Conservation (phyloP, 2,888 invertebrate species). For the Drosophila ochracea region DNA sequence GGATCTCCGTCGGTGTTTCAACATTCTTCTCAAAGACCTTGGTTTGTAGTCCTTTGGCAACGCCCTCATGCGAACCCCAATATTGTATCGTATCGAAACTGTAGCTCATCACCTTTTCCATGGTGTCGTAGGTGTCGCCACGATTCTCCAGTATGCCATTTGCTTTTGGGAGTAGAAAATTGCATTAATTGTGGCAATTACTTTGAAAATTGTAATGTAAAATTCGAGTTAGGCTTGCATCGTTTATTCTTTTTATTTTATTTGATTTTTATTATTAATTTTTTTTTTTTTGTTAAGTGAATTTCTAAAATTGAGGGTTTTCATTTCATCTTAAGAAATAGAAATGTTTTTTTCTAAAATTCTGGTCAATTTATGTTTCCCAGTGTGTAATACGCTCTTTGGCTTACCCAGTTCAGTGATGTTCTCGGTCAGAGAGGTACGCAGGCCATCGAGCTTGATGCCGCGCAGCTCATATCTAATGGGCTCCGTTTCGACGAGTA, state of each 20-base stretch:
- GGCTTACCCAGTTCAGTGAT: conserved; percentile 87
- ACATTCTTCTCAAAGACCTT: conserved; percentile 82
- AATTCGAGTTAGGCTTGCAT: neutral
- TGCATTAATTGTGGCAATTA: neutral
- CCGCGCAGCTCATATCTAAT: conserved; percentile 90
- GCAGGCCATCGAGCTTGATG: conserved; percentile 87
- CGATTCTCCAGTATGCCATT: conserved; percentile 86
- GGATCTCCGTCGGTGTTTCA: conserved; percentile 86
- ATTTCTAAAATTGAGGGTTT: too few species aligned
- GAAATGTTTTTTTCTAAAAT: neutral
- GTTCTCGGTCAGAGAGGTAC: conserved; percentile 86
- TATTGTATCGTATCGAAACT: conserved; percentile 89
- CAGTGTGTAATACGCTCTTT: neutral
- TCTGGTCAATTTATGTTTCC: neutral
- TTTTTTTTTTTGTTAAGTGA: too few species aligned
- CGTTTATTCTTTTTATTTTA: neutral
- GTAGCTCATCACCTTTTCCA: conserved; percentile 91
- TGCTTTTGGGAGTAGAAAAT: conserved; percentile 56
- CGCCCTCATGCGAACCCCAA: conserved; percentile 91
- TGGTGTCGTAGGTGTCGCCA: conserved; percentile 87
- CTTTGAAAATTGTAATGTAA: neutral
- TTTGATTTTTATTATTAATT: neutral
- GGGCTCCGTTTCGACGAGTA: conserved; percentile 93
- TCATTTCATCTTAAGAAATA: neutral
- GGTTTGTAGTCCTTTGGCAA: conserved; percentile 84